phyloP scores from a whole-genome alignment of 2,888 invertebrate species.

The Ormia ochracea region DNA sequence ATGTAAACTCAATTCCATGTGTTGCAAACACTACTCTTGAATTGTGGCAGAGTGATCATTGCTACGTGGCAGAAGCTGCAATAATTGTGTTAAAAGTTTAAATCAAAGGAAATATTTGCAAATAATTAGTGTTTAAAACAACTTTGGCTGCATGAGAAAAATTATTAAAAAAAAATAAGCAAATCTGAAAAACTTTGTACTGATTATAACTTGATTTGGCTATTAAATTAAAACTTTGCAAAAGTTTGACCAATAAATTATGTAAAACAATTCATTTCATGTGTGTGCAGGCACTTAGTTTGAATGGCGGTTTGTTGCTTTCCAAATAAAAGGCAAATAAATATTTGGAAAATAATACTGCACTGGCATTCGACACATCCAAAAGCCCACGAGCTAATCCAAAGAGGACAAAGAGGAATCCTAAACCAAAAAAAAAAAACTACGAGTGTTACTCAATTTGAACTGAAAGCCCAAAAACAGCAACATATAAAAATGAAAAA shows the following conservation, averaged over 20 bases:
- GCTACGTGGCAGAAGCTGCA: too few species aligned
- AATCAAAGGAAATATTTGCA: too few species aligned
- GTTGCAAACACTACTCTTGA: too few species aligned
- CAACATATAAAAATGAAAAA: background rate
- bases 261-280: constrained; percentile 27
- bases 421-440: background rate
- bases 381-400: constrained; percentile 34
- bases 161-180: background rate
- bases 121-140: too few species aligned
- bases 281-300: constrained; percentile 43
- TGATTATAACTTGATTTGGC: constrained; percentile 4
- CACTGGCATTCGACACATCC: constrained; percentile 25
- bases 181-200: constrained; percentile 4
- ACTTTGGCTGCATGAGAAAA: background rate
- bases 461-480: constrained; percentile 27
- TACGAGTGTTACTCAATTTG: constrained; percentile 37
- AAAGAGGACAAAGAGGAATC: constrained; percentile 22
- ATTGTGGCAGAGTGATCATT: too few species aligned
- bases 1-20: too few species aligned
- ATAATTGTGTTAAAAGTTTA: too few species aligned
- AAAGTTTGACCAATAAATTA: constrained; percentile 40
- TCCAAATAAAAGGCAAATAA: constrained; percentile 30
- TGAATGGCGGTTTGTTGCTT: background rate
- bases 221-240: constrained; percentile 38
- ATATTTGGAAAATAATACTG: background rate